Base-by-base conservation (phyloP, 2,113 vertebrate species). In the Paralichthys olivaceus region DNA sequence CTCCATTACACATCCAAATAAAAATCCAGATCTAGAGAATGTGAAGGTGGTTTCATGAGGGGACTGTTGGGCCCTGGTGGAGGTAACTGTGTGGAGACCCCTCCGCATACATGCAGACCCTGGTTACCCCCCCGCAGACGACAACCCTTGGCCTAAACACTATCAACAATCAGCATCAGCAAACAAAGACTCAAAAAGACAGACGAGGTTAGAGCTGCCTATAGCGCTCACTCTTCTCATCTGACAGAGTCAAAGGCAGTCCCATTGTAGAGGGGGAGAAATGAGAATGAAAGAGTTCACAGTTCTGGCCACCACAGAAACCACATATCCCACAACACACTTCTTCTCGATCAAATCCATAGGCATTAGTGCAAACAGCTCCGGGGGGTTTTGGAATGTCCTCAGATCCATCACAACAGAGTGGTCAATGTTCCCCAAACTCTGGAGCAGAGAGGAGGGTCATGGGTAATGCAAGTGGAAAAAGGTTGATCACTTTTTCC, bases 401-500 rank as follows among this genome's bases (percentile, higher is more conserved):
- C 43, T 47, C 28, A 72, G 79, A 89, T 93, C 81, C 69, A 91
- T 92, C 90, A 87, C 20, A 62, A 64, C 58, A 19, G 51, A 63
- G 57, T 23, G 20, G 20, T 75, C 40, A 55, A 20, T 84, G 90
- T 88, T 92, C 80, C 81, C 70, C 60, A 83, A 87, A 88, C 81
- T 84, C 82, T 11, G 13, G 66, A 64, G 69, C 37, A 28, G 81
- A 56, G 62, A 86, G 34, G 82, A 56, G 62, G 87, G 81, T 89
- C 89, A 84, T n/a, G 3, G 55, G 32, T 81, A 68, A 68, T 29
- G 7, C 56, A 66, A 84, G 73, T 81, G 87, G 68, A 90, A 89
- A 91, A 85, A 92, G 81, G 85, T 87, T 84, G 83, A 77, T 85
- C 58, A 67, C 55, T 49, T 55, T 86, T 69, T 88, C 70, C 69